Conservation (phyloP, 2,797 vertebrate genomes). For the Microctenopoma lineatum region DNA sequence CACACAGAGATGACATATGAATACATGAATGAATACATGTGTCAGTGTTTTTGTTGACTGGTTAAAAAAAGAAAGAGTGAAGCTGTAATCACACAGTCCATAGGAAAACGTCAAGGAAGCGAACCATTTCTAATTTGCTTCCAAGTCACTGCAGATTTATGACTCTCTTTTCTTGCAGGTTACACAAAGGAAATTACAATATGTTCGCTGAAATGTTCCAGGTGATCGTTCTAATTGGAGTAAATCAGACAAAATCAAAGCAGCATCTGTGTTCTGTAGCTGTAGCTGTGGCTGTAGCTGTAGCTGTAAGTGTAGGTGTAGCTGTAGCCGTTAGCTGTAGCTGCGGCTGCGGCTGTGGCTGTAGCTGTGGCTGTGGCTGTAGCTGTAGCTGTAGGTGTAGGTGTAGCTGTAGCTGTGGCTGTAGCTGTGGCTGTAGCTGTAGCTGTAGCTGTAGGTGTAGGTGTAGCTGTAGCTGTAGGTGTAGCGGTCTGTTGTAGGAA, state of each 20-base stretch:
- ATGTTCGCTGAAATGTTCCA: conserved; percentile 21
- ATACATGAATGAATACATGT: too few relatives aligned
- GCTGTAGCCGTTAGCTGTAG: too few relatives aligned
- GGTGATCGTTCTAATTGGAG: conserved; percentile 28
- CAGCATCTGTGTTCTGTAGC: conserved; percentile 31
- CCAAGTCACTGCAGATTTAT: not conserved
- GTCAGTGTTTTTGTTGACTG: too few relatives aligned
- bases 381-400: too few relatives aligned
- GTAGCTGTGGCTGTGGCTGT: too few relatives aligned
- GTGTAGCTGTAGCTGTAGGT: not conserved
- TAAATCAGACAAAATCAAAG: conserved; percentile 25
- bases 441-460: not conserved
- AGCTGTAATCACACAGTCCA: too few relatives aligned
- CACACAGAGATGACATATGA: not conserved
- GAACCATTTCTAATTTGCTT: not conserved
- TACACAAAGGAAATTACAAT: conserved; percentile 15
- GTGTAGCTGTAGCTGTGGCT: too few relatives aligned
- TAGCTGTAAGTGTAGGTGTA: not conserved
- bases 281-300: not conserved
- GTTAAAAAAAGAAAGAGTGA: too few relatives aligned
- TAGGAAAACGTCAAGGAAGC: too few relatives aligned
- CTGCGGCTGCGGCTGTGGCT: too few relatives aligned
- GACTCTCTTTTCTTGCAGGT: not conserved
- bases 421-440: too few relatives aligned
- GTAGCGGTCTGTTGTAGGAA: conserved; percentile 10